Percentiles rank a stretch among this genome's conserved stretches.
phyloP scores from a whole-genome alignment of 2,113 vertebrate genomes.

The Bubo blakistoni region DNA sequence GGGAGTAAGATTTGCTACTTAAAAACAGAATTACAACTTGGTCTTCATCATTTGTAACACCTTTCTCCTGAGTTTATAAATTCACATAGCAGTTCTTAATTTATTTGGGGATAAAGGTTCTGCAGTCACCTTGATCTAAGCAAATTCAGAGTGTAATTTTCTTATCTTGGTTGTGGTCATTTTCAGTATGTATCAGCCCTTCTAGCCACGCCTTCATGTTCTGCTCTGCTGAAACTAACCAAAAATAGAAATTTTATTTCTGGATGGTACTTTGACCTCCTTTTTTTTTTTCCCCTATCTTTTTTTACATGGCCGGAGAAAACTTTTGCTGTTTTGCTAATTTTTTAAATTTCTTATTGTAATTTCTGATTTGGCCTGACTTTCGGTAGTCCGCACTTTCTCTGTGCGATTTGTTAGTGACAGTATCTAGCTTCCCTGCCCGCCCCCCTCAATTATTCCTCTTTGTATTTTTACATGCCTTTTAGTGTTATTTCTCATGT shows the following conservation, averaged over 20 bases:
- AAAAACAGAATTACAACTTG: not conserved
- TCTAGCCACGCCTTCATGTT: not conserved
- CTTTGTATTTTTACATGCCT: not conserved
- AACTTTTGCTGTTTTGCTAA: not conserved
- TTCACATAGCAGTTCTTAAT: not conserved
- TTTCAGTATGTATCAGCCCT: not conserved
- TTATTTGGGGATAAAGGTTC: not conserved
- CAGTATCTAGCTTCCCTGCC: not conserved
- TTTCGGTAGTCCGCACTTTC: not conserved
- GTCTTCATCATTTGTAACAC: not conserved
- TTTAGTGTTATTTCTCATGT: not conserved
- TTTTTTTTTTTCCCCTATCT: not conserved
- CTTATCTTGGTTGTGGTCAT: not conserved
- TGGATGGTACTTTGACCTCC: not conserved
- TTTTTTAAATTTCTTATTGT: not conserved
- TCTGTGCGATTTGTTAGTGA: not conserved
- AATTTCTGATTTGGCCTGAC: not conserved
- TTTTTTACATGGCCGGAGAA: not conserved
- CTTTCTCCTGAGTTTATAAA: not conserved
- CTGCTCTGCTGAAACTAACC: not conserved
- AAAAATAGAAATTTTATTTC: not conserved
- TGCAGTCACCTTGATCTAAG: not conserved
- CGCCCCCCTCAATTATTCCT: not conserved
- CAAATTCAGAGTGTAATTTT: not conserved
- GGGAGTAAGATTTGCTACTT: not conserved